Conservation (phyloP, 2,113 vertebrate genomes). For the Platichthys stellatus region DNA sequence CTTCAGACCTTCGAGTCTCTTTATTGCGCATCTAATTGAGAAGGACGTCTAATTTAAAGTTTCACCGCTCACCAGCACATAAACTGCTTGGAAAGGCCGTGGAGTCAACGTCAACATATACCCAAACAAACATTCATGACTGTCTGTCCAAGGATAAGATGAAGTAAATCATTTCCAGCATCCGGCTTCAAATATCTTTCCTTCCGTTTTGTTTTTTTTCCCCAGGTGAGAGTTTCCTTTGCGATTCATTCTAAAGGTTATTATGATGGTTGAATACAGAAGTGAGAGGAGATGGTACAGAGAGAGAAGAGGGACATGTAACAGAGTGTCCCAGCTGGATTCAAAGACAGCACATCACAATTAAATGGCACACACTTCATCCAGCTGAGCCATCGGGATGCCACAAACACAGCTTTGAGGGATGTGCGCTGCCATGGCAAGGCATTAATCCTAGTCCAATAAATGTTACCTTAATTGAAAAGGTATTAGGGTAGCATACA, state of each 20-base stretch:
- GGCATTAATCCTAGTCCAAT: slow-evolving; percentile 27
- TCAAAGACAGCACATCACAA: slow-evolving; percentile 50
- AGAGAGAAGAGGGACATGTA: slow-evolving; percentile 13
- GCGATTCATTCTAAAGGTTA: too few species aligned
- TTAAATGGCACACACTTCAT: slow-evolving; percentile 53
- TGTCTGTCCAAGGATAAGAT: too few species aligned
- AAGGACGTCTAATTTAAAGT: slow-evolving; percentile 44
- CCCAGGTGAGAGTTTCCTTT: too few species aligned
- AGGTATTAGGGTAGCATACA: not conserved
- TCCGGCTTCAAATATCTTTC: too few species aligned
- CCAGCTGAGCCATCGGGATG: slow-evolving; percentile 58
- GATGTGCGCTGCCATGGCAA: slow-evolving; percentile 64
- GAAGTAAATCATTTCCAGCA: too few species aligned
- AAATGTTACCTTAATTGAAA: slow-evolving; percentile 9
- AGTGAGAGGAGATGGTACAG: not conserved
- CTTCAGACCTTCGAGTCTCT: slow-evolving; percentile 34
- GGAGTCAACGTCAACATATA: not conserved
- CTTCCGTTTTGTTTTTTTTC: too few species aligned
- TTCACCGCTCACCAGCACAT: not conserved
- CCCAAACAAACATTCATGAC: too few species aligned
- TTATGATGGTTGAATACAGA: slow-evolving; percentile 3
- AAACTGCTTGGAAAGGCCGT: slow-evolving; percentile 12
- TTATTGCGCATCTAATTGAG: slow-evolving; percentile 47
- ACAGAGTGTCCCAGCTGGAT: slow-evolving; percentile 44
- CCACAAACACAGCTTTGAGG: slow-evolving; percentile 37